phyloP scores from a whole-genome alignment of 2,888 invertebrate species.

The Nowickia ferox region DNA sequence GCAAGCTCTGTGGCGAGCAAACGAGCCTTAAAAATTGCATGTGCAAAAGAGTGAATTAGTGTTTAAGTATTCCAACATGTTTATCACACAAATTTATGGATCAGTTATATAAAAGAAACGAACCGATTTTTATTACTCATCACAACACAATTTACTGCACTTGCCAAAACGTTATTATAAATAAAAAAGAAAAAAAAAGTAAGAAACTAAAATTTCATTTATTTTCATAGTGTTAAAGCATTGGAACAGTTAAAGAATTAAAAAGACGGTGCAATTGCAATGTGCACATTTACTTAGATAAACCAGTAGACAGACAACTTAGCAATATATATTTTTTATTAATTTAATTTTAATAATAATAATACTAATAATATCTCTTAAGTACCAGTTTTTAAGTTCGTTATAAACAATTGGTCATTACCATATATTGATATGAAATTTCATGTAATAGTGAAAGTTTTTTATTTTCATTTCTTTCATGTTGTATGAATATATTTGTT shows the following conservation, averaged over 20 bases:
- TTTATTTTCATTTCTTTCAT: conserved; percentile 46
- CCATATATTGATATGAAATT: conserved; percentile 63
- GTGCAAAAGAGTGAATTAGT: conserved; percentile 23
- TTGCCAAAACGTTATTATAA: conserved; percentile 32
- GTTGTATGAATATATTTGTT: conserved; percentile 9
- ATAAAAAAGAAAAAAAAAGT: neutral
- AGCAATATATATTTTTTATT: neutral
- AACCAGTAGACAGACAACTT: neutral
- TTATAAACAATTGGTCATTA: conserved; percentile 49
- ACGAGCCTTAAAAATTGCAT: conserved; percentile 42
- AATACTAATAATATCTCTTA: neutral
- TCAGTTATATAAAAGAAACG: conserved; percentile 54
- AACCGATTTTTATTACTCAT: conserved; percentile 59
- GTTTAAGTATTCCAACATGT: conserved; percentile 36
- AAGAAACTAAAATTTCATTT: conserved; percentile 29
- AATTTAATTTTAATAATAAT: conserved; percentile 19
- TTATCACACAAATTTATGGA: conserved; percentile 44
- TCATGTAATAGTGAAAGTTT: conserved; percentile 72
- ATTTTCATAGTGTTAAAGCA: conserved; percentile 4
- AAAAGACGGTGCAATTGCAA: conserved; percentile 20
- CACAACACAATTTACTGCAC: conserved; percentile 21
- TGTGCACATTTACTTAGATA: neutral
- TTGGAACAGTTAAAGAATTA: conserved; percentile 14
- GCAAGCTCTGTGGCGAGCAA: conserved; percentile 8
- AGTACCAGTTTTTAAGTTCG: conserved; percentile 14